A percentile compares a stretch with the other conserved stretches of the same genome.
These are phyloP conservation scores for Antheraea pernyi DNA, from an alignment of 1,140 invertebrate species.

Conservation along the genomic window DNA sequence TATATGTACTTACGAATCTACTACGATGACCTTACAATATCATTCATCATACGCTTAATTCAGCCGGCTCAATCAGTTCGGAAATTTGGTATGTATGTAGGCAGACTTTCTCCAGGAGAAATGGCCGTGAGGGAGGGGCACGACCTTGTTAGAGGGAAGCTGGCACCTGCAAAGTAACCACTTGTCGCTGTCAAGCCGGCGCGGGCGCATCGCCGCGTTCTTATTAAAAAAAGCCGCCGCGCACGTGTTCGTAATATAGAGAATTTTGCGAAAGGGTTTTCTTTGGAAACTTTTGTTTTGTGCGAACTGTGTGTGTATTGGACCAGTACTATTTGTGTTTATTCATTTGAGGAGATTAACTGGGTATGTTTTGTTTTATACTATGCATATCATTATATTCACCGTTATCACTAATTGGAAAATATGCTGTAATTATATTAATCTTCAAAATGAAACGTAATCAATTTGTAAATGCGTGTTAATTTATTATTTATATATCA, in stretches of 20 bases:
- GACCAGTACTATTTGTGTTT: conserved; percentile 45
- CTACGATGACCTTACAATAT: conserved; percentile 45
- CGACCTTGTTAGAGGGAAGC: conserved; percentile 76
- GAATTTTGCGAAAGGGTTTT: conserved; percentile 25
- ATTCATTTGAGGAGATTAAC: conserved; percentile 10
- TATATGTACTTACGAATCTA: conserved; percentile 7
- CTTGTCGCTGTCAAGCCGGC: conserved; percentile 62
- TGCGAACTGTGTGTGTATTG: conserved; percentile 61
- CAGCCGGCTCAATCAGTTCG: conserved; percentile 67
- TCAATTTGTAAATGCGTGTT: too few species aligned
- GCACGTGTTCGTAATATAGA: conserved; percentile 40
- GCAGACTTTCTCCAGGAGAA: conserved; percentile 76
- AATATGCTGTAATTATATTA: too few species aligned
- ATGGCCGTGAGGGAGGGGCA: conserved; percentile 58
- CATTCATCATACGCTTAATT: conserved; percentile 70
- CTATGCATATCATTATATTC: not conserved
- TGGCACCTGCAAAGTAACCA: conserved; percentile 69
- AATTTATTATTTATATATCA: too few species aligned
- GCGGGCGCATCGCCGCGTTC: conserved; percentile 64
- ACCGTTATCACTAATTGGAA: too few species aligned
- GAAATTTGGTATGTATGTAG: conserved; percentile 78
- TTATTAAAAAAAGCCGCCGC: conserved; percentile 30
- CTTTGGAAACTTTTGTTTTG: conserved; percentile 42
- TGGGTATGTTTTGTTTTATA: conserved; percentile 37
- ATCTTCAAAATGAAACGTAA: too few species aligned